phyloP scores from a whole-genome alignment of 1,140 invertebrate genomes.

The Pantala flavescens region DNA sequence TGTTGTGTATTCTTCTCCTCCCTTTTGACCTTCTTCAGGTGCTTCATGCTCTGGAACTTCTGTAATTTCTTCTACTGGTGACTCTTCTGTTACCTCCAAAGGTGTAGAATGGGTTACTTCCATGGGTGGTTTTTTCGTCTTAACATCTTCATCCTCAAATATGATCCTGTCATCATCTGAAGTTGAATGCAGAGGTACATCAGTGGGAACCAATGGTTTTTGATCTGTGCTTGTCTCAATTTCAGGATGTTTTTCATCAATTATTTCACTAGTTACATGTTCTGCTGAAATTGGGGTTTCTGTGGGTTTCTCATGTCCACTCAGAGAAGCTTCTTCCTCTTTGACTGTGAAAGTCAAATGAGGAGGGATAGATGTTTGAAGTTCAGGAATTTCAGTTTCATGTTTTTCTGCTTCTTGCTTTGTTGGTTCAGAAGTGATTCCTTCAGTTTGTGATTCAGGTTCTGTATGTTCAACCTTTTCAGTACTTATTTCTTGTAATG shows the following conservation, averaged over 20 bases:
- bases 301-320: conserved; percentile 18
- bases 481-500: conserved; percentile 16
- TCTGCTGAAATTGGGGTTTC: conserved; percentile 20
- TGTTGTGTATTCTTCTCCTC: conserved; percentile 20
- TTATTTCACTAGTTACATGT: background rate
- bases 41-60: background rate
- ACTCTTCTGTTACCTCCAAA: background rate
- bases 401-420: background rate
- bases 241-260: background rate
- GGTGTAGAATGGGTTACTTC: background rate
- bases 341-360: no score
- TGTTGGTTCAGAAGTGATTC: background rate
- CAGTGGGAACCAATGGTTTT: background rate
- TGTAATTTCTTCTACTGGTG: background rate
- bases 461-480: conserved; percentile 15
- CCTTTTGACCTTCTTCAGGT: conserved; percentile 15
- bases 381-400: background rate
- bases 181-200: background rate
- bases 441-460: conserved; percentile 10
- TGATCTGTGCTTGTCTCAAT: background rate
- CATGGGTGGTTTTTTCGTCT: background rate
- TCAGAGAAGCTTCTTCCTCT: conserved; percentile 17
- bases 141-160: background rate
- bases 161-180: background rate
- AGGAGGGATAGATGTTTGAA: no score